Percentiles rank a stretch among this genome's conserved stretches.
Evolutionary conservation across 2,797 vertebrate genomes (phyloP).

Genomic region (Danio jaintianensis): DNA sequence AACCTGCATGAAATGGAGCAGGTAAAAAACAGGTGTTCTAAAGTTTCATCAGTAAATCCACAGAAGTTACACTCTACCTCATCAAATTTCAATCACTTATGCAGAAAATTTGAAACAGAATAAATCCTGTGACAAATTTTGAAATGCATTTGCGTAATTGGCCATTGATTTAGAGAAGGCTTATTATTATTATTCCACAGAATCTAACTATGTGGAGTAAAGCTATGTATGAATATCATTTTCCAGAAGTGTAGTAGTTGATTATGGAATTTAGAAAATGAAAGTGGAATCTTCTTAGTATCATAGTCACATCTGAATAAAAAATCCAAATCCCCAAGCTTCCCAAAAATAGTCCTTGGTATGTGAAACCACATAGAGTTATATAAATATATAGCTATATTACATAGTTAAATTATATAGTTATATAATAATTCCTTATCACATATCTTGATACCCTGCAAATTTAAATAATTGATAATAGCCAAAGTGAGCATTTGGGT

Average conservation of each 20-base stretch:
- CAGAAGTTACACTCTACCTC: neutral
- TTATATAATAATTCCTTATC: slow-evolving; percentile 21
- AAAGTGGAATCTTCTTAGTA: neutral
- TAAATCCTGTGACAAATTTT: neutral
- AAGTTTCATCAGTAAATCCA: too few relatives aligned
- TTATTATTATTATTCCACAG: neutral
- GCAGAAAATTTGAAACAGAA: neutral
- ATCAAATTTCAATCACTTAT: slow-evolving; percentile 9
- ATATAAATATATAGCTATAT: too few relatives aligned
- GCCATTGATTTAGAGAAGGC: neutral
- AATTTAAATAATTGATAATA: slow-evolving; percentile 8
- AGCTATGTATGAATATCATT: slow-evolving; percentile 11
- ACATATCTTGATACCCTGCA: slow-evolving; percentile 18
- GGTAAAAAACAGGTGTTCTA: too few relatives aligned
- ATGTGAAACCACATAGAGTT: slow-evolving; percentile 23
- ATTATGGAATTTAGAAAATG: neutral
- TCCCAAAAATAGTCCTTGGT: neutral
- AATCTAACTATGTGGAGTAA: neutral
- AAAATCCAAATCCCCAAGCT: neutral
- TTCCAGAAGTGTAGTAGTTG: slow-evolving; percentile 5
- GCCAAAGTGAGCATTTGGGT: slow-evolving; percentile 23
- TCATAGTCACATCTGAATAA: neutral
- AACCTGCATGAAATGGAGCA: too few relatives aligned
- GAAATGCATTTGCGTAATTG: neutral
- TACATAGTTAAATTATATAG: too few relatives aligned